Evolutionary conservation across 2,888 invertebrate species (phyloP).

Genomic region (Meganola albula): DNA sequence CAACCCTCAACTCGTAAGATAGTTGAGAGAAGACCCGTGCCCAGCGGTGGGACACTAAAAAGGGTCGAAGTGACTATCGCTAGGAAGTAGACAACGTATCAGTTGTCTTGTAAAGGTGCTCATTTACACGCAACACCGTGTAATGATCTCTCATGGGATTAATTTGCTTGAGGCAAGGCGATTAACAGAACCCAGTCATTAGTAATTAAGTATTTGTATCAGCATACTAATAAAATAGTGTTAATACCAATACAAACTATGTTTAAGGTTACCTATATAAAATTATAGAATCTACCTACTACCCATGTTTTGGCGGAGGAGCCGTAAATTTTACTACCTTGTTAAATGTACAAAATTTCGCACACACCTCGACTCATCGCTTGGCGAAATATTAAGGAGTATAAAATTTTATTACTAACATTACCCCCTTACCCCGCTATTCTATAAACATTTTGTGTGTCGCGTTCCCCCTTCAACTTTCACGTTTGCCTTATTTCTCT

Average conservation of each 20-base stretch:
- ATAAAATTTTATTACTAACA: constrained; percentile 73
- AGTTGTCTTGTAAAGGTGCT: constrained; percentile 40
- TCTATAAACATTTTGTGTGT: constrained; percentile 67
- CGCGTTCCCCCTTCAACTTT: constrained; percentile 45
- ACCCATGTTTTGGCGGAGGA: constrained; percentile 33
- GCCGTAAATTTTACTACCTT: constrained; percentile 55
- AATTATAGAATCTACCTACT: too few species aligned
- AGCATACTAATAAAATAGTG: constrained; percentile 19
- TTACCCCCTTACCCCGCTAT: constrained; percentile 65
- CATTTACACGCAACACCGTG: constrained; percentile 62
- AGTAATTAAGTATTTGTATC: too few species aligned
- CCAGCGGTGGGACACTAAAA: too few species aligned
- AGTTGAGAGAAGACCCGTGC: too few species aligned
- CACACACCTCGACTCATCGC: constrained; percentile 71
- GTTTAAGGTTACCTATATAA: too few species aligned
- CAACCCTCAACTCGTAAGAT: too few species aligned
- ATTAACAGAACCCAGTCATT: constrained; percentile 31
- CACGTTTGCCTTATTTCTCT: constrained; percentile 57
- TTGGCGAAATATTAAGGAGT: constrained; percentile 71
- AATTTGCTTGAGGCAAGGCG: constrained; percentile 51
- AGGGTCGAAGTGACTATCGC: too few species aligned
- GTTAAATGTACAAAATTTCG: constrained; percentile 62
- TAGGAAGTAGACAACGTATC: constrained; percentile 33
- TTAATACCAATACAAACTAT: too few species aligned
- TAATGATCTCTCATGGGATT: constrained; percentile 51